Conservation (phyloP, 2,113 vertebrate genomes). For the Dissostichus mawsoni region DNA sequence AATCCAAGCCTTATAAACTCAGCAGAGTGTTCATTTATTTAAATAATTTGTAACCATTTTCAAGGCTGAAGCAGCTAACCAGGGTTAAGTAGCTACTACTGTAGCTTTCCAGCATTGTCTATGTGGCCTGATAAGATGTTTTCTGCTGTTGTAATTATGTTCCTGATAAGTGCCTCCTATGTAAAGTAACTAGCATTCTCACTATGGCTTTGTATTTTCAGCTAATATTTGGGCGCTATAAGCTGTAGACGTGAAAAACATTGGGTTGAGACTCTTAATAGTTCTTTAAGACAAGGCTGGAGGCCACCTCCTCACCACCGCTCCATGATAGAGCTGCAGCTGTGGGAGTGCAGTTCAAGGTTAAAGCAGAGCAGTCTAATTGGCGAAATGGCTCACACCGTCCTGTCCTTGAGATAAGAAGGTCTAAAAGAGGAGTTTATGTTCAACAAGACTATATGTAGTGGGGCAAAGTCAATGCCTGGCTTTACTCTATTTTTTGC, state of each 20-base stretch:
- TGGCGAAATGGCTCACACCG: slow-evolving; percentile 73
- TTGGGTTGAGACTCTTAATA: slow-evolving; percentile 9
- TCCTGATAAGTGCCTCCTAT: neutral
- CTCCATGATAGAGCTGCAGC: slow-evolving; percentile 75
- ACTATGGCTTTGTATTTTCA: slow-evolving; percentile 12
- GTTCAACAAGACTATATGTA: slow-evolving; percentile 74
- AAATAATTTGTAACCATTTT: neutral
- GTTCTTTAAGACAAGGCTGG: slow-evolving; percentile 53
- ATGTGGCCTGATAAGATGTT: slow-evolving; percentile 17
- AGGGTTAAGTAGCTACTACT: slow-evolving; percentile 21
- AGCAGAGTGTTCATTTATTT: neutral
- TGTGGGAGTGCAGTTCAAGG: slow-evolving; percentile 81
- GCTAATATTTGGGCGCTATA: neutral
- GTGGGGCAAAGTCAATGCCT: slow-evolving; percentile 67
- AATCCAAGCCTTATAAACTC: neutral
- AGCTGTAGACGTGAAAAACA: neutral
- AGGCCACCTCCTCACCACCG: slow-evolving; percentile 60
- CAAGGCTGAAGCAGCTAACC: neutral
- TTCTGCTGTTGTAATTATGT: slow-evolving; percentile 14
- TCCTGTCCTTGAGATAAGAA: slow-evolving; percentile 83
- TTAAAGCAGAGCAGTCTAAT: slow-evolving; percentile 70
- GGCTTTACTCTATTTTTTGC: slow-evolving; percentile 50
- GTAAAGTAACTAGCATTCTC: neutral
- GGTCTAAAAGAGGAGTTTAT: slow-evolving; percentile 76
- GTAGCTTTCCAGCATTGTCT: slow-evolving; percentile 20